Evolutionary conservation across 1,140 invertebrate species (phyloP).

Genomic region (Drosophila dunni): DNA sequence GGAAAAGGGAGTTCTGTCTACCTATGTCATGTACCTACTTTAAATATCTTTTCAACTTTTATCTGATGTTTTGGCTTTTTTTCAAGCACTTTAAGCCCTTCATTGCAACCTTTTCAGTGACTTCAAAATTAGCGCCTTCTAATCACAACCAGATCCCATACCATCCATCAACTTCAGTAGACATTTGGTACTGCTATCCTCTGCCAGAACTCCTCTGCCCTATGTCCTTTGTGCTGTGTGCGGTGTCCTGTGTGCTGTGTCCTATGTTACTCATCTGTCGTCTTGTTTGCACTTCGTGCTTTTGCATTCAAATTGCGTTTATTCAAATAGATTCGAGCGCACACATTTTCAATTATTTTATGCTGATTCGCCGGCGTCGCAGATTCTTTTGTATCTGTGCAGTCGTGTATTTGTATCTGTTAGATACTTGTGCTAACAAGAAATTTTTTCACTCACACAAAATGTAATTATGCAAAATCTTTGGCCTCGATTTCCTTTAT

Average conservation of each 20-base stretch:
- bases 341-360: constrained; percentile 83
- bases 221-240: constrained; percentile 10
- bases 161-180: constrained; percentile 64
- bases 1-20: neutral
- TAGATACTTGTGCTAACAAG: constrained; percentile 36
- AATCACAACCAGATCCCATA: constrained; percentile 48
- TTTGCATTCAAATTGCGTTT: constrained; percentile 83
- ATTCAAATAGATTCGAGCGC: constrained; percentile 77
- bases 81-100: constrained; percentile 8
- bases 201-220: constrained; percentile 12
- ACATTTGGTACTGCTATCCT: constrained; percentile 39
- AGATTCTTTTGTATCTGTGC: constrained; percentile 66
- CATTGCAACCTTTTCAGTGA: constrained; percentile 18
- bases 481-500: constrained; percentile 42
- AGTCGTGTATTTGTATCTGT: constrained; percentile 53
- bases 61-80: neutral
- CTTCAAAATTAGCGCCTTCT: constrained; percentile 36
- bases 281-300: constrained; percentile 81
- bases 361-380: constrained; percentile 71
- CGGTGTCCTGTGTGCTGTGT: constrained; percentile 24
- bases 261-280: constrained; percentile 52
- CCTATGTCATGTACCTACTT: neutral
- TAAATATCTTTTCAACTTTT: neutral
- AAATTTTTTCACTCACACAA: constrained; percentile 43
- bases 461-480: constrained; percentile 82